A percentile compares a stretch with the other conserved stretches of the same genome.
These are phyloP conservation scores for Dysidea cf. avara DNA, from an alignment of 37 sponge, comb jelly and placozoan genomes.

Conservation along the genomic window DNA sequence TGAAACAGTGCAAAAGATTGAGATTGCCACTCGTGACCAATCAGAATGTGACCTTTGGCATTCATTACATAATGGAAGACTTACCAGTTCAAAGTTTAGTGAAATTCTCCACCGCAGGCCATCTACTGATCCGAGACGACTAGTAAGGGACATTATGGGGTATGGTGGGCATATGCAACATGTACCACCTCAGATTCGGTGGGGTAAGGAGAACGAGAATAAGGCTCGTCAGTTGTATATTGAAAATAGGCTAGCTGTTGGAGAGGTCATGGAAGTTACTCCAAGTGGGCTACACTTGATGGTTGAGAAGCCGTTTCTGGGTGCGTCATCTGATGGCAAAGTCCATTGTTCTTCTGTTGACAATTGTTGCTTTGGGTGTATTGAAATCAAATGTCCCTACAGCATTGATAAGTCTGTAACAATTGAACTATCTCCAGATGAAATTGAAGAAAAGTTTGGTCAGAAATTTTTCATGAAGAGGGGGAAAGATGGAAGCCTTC, in stretches of 20 bases:
- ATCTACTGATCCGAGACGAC: constrained; percentile 4
- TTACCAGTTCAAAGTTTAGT: neutral
- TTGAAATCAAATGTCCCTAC: constrained; percentile 11
- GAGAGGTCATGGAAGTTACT: neutral
- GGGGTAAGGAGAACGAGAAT: neutral
- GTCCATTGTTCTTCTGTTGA: neutral
- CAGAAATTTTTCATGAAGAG: constrained; percentile 8
- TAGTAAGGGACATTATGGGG: constrained; percentile 10
- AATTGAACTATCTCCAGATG: neutral
- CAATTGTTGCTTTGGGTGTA: neutral
- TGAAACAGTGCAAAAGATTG: constrained; percentile 5
- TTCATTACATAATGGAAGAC: neutral
- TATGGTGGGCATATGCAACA: too few species aligned
- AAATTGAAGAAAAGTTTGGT: constrained; percentile 26
- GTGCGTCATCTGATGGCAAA: constrained; percentile 10
- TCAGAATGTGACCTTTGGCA: neutral
- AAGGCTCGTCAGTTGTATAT: neutral
- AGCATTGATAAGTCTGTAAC: neutral
- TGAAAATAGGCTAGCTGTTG: neutral
- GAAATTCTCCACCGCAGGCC: constrained; percentile 3
- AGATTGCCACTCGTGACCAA: neutral
- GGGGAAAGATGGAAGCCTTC: constrained; percentile 1
- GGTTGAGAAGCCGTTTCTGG: neutral
- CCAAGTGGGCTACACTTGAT: constrained; percentile 4
- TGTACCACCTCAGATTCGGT: too few species aligned